Evolutionary conservation across 2,113 vertebrate genomes (phyloP), one percentile per base, ranked within the genome.

Genomic region (Dasyprocta punctata): DNA sequence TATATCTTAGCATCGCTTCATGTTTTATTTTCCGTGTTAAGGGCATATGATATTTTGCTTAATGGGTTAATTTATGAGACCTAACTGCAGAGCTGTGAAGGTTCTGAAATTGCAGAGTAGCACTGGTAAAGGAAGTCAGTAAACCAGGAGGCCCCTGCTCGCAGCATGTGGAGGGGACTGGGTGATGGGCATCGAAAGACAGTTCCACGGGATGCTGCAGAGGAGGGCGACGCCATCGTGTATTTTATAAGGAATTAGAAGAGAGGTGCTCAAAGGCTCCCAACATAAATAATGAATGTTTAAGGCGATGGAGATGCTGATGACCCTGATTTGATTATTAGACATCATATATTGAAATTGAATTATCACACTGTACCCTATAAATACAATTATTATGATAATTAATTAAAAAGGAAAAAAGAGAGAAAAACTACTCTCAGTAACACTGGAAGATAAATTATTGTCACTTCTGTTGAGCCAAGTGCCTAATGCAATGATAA

Each of bases 1-100:
- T 63, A 12, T 60, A 17, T 63, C 14, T 61, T 78, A 88, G 73
- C 22, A 81, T 56, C 10, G n/a, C 36, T 84, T 78, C 56, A 58
- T 19, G 44, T 41, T 95, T 94, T 89, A 77, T 82, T 67, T 87
- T 90, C 26, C 84, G 26, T 56, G 9, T 80, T 81, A 95, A 73
- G 44, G 26, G 41, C 82, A 26, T 17, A 11, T 67, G 30, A 24
- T 41, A 75, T 56, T 9, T 80, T 60, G 26, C 3, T 90, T 69
- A 71, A 56, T 52, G 80, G 33, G 38, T 65, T 93, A 49, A 77
- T 26, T 56, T 89, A 52, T 41, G 17, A 77, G 89, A 95, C 63
- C 6, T 33, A 63, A 61, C n/a, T 54, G 20, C 90, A 49, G 22
- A 75, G 60, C n/a, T 38, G 7, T 30, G 22, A 28, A 75, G 86